Percentiles rank a stretch among this genome's conserved stretches.
phyloP scores from a whole-genome alignment of 2,888 invertebrate species.

The Cenopis cana region DNA sequence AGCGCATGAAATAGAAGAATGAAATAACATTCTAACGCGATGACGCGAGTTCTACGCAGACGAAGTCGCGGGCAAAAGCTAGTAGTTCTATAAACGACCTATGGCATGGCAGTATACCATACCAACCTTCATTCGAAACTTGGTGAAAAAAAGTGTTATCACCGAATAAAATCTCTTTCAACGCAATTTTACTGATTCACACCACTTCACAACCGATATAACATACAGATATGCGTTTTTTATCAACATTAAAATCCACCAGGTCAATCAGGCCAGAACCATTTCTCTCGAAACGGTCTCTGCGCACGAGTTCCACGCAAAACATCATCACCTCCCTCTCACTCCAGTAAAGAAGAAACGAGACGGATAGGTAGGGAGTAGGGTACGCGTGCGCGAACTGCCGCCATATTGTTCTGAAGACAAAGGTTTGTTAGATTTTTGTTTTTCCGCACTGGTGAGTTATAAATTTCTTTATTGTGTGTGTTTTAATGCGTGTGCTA shows the following conservation, averaged over 20 bases:
- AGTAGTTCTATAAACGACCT: too few relatives aligned
- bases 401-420: conserved; percentile 26
- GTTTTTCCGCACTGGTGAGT: conserved; percentile 33
- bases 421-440: conserved; percentile 30
- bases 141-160: too few relatives aligned
- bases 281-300: conserved; percentile 12
- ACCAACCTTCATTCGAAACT: too few relatives aligned
- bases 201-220: conserved; percentile 23
- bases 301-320: conserved; percentile 1
- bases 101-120: too few relatives aligned
- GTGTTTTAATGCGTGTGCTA: conserved; percentile 11
- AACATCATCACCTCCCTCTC: not conserved
- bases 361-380: not conserved
- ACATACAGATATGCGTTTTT: conserved; percentile 17
- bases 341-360: not conserved
- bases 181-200: conserved; percentile 9
- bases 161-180: not conserved
- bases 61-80: too few relatives aligned
- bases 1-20: too few relatives aligned
- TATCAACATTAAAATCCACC: conserved; percentile 23
- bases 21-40: too few relatives aligned
- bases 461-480: conserved; percentile 29
- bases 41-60: too few relatives aligned
- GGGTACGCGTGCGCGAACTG: not conserved
- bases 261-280: conserved; percentile 32